Conservation (phyloP, 2,113 vertebrate species). For the Engystomops pustulosus region DNA sequence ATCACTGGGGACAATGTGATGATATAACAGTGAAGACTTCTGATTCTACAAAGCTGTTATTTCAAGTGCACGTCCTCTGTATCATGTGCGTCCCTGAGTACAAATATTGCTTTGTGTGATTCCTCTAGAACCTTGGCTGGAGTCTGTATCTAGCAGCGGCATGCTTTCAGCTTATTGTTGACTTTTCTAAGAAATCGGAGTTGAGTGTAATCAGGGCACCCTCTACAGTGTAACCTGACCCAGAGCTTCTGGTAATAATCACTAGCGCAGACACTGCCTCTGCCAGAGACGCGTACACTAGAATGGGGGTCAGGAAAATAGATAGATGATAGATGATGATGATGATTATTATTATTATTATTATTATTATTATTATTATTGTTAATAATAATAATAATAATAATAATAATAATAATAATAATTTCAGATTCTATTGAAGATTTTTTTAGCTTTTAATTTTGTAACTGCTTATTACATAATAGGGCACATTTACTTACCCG, state of each 20-base stretch:
- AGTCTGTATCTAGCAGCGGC: background rate
- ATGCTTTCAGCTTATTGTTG: background rate
- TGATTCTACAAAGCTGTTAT: background rate
- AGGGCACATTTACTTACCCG: no score
- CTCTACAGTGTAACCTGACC: constrained; percentile 13
- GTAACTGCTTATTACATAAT: no score
- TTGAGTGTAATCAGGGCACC: background rate
- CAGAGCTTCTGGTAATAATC: background rate
- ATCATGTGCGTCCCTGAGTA: background rate
- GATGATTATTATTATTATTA: background rate
- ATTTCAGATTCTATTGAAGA: no score
- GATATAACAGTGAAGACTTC: background rate
- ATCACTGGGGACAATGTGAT: background rate
- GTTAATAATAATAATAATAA: no score
- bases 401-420: no score
- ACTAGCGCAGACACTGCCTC: background rate
- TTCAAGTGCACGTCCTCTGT: background rate
- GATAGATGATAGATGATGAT: no score
- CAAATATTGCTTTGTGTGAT: background rate
- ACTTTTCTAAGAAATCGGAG: background rate
- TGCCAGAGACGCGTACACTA: background rate
- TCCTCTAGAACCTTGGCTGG: background rate
- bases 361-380: background rate
- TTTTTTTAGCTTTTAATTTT: no score
- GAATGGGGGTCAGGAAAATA: no score